Evolutionary conservation across 2,113 vertebrate species (phyloP), one percentile per base, ranked within the genome.

Genomic region (Phoenicopterus ruber): DNA sequence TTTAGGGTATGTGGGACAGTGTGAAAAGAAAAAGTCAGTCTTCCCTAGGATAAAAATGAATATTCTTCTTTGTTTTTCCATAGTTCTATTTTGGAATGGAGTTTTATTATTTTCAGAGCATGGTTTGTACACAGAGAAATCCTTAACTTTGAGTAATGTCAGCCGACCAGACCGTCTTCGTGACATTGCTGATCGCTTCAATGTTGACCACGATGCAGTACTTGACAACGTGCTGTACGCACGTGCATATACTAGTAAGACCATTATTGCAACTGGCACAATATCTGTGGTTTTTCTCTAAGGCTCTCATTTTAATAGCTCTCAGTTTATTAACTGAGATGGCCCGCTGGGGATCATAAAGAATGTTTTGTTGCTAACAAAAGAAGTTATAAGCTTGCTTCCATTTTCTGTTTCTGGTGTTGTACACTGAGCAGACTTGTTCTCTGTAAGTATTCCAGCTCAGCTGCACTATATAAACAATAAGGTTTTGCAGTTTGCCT

Each of bases 151-250:
- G 83, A 65, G 80, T 79, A 24, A 78, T 34, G 71, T 28, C 86
- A 99, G 99, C 97, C 99, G 99, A 34, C 99, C 99, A 49, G 99
- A 99, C 95, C 98, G 99, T 69, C 98, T 99, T 86, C 99, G 98
- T 87, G 99, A 99, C 96, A 99, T 99, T 32, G 99, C 99, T 38
- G 99, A 99, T 93, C 98, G 99, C 92, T 99, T 99, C 97, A 99
- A 98, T 7, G 98, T 99, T 89, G 99, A 99, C 97, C 99, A 99
- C 0, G 98, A 99, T 32, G 99, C 99, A 47, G 99, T 99, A 9
- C 98, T 99, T 96, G 99, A 99, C 97, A 99, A 99, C 1, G 99
- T 99, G 63, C 98, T 99, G 15, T 99, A 99, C 20, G 99, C 99
- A 28, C 98, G 99, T 29, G 99, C 99, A 80, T 99, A 99, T 31